A percentile compares a stretch with the other conserved stretches of the same genome.
Conservation (phyloP, 1,140 invertebrate genomes). For the Rhagoletis zephyria region DNA sequence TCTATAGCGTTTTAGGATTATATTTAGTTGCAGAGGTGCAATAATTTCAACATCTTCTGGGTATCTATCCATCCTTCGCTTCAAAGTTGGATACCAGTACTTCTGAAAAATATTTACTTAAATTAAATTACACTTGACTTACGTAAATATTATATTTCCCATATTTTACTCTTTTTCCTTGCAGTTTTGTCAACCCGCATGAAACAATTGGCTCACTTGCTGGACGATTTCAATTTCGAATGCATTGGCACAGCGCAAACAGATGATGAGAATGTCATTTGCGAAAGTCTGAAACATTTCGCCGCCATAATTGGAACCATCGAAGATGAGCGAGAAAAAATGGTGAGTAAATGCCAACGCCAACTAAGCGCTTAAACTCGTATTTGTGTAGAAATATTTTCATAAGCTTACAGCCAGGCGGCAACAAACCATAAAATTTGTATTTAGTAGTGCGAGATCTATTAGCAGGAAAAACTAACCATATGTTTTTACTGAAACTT, state of each 20-base stretch:
- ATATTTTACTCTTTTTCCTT: slow-evolving; percentile 37
- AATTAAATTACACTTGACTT: too few species aligned
- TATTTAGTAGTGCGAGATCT: neutral
- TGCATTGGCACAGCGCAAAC: slow-evolving; percentile 95
- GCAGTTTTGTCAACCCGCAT: slow-evolving; percentile 91
- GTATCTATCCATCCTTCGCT: too few species aligned
- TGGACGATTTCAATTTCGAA: slow-evolving; percentile 95
- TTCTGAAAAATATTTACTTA: too few species aligned
- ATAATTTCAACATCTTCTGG: too few species aligned
- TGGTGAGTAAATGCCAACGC: slow-evolving; percentile 79
- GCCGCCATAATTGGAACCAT: slow-evolving; percentile 90
- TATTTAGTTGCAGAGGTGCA: too few species aligned
- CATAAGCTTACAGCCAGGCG: neutral
- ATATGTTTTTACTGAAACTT: neutral
- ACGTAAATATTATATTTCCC: neutral
- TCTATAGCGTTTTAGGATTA: too few species aligned
- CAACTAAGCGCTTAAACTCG: neutral
- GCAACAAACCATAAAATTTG: neutral
- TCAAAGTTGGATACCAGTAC: too few species aligned
- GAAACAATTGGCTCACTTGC: slow-evolving; percentile 87
- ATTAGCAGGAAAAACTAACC: neutral
- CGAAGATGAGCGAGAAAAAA: slow-evolving; percentile 94
- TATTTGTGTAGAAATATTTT: neutral
- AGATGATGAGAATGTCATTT: slow-evolving; percentile 95
- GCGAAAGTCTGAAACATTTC: slow-evolving; percentile 91